phyloP scores from a whole-genome alignment of 2,113 vertebrate genomes.

The Xenopus tropicalis region DNA sequence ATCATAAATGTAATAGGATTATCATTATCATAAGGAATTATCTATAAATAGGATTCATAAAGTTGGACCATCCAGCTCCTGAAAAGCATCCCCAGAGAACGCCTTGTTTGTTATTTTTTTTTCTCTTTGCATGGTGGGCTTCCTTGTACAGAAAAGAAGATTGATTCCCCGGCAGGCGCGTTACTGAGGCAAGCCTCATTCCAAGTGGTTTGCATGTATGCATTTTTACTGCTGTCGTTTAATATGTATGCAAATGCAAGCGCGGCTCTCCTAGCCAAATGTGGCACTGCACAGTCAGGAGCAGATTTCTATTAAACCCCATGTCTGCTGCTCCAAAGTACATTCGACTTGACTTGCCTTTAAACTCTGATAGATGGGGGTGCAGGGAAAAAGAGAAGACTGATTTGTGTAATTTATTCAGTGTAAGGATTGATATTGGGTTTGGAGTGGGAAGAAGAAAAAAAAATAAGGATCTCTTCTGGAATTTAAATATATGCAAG shows the following conservation, averaged over 20 bases:
- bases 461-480: conserved; percentile 46
- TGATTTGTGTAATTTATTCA: conserved; percentile 63
- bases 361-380: conserved; percentile 72
- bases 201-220: conserved; percentile 77
- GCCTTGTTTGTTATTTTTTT: conserved; percentile 44
- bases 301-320: conserved; percentile 69
- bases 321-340: conserved; percentile 62
- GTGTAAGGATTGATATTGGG: conserved; percentile 47
- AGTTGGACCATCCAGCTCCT: conserved; percentile 30
- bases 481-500: conserved; percentile 66
- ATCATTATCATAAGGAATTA: conserved; percentile 41
- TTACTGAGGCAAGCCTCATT: conserved; percentile 64
- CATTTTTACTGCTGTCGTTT: conserved; percentile 74
- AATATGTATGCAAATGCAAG: conserved; percentile 80
- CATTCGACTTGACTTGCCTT: conserved; percentile 67
- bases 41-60: conserved; percentile 40
- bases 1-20: conserved; percentile 40
- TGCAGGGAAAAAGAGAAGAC: conserved; percentile 59
- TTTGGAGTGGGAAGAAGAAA: conserved; percentile 36
- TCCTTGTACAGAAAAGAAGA: conserved; percentile 66
- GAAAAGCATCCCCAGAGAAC: conserved; percentile 17
- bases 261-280: conserved; percentile 64
- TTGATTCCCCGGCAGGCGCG: conserved; percentile 71
- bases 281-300: conserved; percentile 68
- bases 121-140: conserved; percentile 52